These are phyloP conservation scores for Galeruca laticollis DNA, from an alignment of 2,888 invertebrate species.

Conservation along the genomic window DNA sequence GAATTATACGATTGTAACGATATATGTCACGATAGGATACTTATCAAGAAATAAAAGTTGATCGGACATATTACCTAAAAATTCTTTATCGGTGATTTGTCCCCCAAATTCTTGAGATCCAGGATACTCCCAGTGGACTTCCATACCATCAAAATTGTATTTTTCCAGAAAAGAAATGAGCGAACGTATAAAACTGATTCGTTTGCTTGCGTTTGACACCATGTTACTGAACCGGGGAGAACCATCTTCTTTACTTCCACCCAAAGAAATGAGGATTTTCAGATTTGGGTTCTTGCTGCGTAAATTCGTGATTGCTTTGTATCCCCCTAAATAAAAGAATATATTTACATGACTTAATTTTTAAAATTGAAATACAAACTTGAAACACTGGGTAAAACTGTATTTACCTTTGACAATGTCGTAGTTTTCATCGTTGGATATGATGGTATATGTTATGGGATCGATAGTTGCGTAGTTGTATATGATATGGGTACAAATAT, in stretches of 20 bases:
- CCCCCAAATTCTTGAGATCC: constrained; percentile 68
- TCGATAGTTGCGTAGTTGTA: constrained; percentile 81
- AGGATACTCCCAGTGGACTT: constrained; percentile 84
- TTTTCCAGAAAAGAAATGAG: constrained; percentile 74
- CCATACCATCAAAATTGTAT: constrained; percentile 84
- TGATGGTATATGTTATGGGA: constrained; percentile 73
- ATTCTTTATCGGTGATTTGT: constrained; percentile 66
- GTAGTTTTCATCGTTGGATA: constrained; percentile 77
- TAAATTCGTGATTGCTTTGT: constrained; percentile 76
- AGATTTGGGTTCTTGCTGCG: constrained; percentile 76
- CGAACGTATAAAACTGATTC: constrained; percentile 74
- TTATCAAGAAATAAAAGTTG: no score
- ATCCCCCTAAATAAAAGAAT: constrained; percentile 73
- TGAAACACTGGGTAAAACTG: not conserved
- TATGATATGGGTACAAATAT: constrained; percentile 79
- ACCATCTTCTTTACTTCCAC: constrained; percentile 74
- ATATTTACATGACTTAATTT: constrained; percentile 13
- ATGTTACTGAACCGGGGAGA: constrained; percentile 75
- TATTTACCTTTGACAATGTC: constrained; percentile 77
- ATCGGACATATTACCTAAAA: constrained; percentile 37
- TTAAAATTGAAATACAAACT: not conserved
- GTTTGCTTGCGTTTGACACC: constrained; percentile 70
- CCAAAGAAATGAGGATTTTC: constrained; percentile 80
- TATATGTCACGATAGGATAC: no score
- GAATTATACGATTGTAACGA: no score